phyloP scores from a whole-genome alignment of 64 coral and sea anemone genomes.

The Stichodactyla mertensii region DNA sequence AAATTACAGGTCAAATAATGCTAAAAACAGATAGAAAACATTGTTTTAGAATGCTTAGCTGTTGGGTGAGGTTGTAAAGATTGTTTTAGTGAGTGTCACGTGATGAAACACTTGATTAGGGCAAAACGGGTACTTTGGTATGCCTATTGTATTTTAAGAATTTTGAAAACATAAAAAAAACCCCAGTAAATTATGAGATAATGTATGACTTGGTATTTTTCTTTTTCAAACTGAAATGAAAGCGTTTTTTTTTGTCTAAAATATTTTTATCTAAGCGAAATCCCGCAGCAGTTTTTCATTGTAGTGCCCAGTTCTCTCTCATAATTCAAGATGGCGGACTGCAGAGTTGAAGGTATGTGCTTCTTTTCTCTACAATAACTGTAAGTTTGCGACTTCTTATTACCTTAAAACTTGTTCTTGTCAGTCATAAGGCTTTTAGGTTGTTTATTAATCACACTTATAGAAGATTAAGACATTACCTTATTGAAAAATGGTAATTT shows the following conservation, averaged over 20 bases:
- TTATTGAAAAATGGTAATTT: not conserved
- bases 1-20: too few species aligned
- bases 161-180: not conserved
- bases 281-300: not conserved
- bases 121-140: not conserved
- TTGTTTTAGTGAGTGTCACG: too few species aligned
- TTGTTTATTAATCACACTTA: not conserved
- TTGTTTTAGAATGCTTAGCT: too few species aligned
- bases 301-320: not conserved
- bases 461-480: not conserved
- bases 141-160: not conserved
- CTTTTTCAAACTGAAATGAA: not conserved
- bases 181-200: not conserved
- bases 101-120: too few species aligned
- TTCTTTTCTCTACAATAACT: not conserved
- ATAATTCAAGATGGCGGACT: not conserved
- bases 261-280: not conserved
- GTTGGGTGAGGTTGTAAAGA: too few species aligned
- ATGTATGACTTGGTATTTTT: not conserved
- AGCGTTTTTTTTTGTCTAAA: not conserved
- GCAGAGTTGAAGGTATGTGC: not conserved
- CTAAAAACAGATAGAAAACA: too few species aligned
- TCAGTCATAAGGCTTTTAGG: not conserved
- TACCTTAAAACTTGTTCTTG: not conserved
- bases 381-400: not conserved